Conservation (phyloP, 2,113 vertebrate species). For the Marmota flaviventris region DNA sequence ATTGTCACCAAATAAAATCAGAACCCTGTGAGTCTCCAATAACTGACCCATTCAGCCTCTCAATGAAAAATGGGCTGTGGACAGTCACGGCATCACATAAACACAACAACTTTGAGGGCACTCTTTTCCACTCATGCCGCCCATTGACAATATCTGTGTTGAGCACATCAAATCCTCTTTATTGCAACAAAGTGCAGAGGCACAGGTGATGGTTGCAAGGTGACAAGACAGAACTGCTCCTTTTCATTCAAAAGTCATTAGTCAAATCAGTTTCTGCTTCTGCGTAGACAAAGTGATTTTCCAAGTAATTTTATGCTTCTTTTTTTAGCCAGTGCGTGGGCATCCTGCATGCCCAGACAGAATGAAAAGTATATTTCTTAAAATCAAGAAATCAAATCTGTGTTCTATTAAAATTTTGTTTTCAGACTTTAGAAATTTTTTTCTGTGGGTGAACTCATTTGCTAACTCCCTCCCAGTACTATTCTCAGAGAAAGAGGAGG, state of each 20-base stretch:
- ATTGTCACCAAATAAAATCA: not conserved
- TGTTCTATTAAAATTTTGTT: constrained; percentile 66
- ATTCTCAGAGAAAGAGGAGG: not conserved
- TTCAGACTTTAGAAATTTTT: constrained; percentile 80
- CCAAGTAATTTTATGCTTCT: not conserved
- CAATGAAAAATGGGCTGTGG: not conserved
- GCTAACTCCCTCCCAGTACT: not conserved
- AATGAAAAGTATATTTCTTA: constrained; percentile 62
- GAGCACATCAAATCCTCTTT: not conserved
- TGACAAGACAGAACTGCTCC: not conserved
- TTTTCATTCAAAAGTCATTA: constrained; percentile 56
- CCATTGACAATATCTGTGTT: not conserved
- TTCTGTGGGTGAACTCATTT: constrained; percentile 57
- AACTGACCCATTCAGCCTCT: not conserved
- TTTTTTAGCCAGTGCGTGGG: constrained; percentile 22
- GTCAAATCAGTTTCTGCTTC: constrained; percentile 50
- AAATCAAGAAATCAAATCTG: constrained; percentile 71
- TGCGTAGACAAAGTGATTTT: constrained; percentile 52
- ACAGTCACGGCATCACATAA: not conserved
- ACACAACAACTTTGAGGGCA: not conserved
- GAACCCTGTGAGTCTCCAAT: fast-evolving
- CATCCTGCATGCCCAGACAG: constrained; percentile 29
- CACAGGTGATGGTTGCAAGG: not conserved
- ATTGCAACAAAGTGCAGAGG: not conserved
- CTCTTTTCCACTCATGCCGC: not conserved